These are phyloP conservation scores for Trimorus sp. DNA, from an alignment of 2,888 invertebrate species.

Conservation along the genomic window DNA sequence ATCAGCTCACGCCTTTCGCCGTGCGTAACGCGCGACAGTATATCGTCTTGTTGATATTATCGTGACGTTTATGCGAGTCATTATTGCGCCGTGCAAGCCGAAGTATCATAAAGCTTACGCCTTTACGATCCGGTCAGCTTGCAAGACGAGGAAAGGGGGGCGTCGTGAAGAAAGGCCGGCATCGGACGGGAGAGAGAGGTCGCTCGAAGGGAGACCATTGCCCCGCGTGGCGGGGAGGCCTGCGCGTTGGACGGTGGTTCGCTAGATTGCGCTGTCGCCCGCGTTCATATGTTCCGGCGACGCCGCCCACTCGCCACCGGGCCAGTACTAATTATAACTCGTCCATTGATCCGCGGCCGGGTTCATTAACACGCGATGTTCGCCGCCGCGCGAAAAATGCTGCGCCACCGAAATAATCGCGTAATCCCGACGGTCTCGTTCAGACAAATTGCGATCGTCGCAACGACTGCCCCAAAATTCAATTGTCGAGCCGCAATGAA, in stretches of 20 bases:
- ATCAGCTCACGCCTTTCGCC: slow-evolving; percentile 78
- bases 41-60: slow-evolving; percentile 80
- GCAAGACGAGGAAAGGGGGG: slow-evolving; percentile 46
- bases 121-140: slow-evolving; percentile 75
- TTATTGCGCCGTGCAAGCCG: slow-evolving; percentile 80
- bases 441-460: slow-evolving; percentile 37
- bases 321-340: too few relatives aligned
- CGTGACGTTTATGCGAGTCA: slow-evolving; percentile 81
- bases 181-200: slow-evolving; percentile 50
- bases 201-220: slow-evolving; percentile 62
- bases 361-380: not conserved
- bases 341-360: not conserved
- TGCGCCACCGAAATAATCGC: slow-evolving; percentile 29
- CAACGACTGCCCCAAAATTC: slow-evolving; percentile 29
- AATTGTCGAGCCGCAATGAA: slow-evolving; percentile 47
- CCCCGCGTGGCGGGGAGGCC: slow-evolving; percentile 74
- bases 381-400: too few relatives aligned
- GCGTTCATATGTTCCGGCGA: slow-evolving; percentile 20
- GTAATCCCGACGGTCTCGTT: slow-evolving; percentile 37
- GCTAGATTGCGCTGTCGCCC: slow-evolving; percentile 78
- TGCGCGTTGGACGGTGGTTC: slow-evolving; percentile 76
- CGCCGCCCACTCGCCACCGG: too few relatives aligned
- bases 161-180: slow-evolving; percentile 29
- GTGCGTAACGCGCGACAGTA: slow-evolving; percentile 78
- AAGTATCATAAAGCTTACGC: slow-evolving; percentile 79